These are phyloP conservation scores for Lordiphosa collinella DNA, from an alignment of 1,140 invertebrate genomes.

Conservation along the genomic window DNA sequence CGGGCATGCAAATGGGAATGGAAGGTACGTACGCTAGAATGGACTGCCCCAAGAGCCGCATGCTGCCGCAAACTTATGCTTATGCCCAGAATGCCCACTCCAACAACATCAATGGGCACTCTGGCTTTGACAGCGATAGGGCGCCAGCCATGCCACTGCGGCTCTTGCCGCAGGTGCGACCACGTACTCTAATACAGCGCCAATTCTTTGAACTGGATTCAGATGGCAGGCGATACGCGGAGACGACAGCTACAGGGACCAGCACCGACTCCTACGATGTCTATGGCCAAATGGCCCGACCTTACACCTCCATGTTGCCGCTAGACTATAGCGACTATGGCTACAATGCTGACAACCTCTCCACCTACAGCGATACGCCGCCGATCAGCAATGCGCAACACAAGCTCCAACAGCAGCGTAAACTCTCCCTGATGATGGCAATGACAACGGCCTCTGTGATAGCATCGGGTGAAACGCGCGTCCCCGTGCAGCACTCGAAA, in stretches of 20 bases:
- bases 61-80: conserved; percentile 50
- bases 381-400: conserved; percentile 46
- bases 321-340: conserved; percentile 82
- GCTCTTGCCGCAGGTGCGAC: conserved; percentile 25
- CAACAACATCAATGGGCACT: conserved; percentile 40
- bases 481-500: conserved; percentile 40
- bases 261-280: conserved; percentile 22
- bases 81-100: conserved; percentile 26
- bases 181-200: conserved; percentile 14
- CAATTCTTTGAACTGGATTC: conserved; percentile 37
- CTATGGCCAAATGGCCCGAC: conserved; percentile 32
- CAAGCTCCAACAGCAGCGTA: conserved; percentile 62
- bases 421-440: conserved; percentile 69
- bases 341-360: conserved; percentile 49
- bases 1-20: conserved; percentile 2
- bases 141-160: conserved; percentile 77
- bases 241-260: conserved; percentile 7
- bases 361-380: conserved; percentile 61
- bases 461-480: conserved; percentile 71
- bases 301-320: conserved; percentile 64
- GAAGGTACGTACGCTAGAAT: conserved; percentile 53
- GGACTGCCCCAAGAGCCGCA: conserved; percentile 61
- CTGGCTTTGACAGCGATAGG: conserved; percentile 55
- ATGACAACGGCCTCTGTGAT: conserved; percentile 78
- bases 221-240: not conserved